Conservation (phyloP, 2,888 invertebrate species). For the Danaus chrysippus region DNA sequence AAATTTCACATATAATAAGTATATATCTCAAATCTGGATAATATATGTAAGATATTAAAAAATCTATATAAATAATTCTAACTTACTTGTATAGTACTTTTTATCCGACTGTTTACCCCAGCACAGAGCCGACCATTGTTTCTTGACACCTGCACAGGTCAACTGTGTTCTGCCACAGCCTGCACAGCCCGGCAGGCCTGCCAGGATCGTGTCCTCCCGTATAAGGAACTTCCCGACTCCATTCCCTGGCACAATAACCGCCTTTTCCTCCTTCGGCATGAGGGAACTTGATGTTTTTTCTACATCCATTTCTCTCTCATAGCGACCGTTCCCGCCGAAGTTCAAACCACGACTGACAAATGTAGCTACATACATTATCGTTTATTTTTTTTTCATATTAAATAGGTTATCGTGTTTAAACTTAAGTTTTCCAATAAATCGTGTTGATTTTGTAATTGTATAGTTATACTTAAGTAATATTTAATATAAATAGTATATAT, state of each 20-base stretch:
- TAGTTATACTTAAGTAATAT: too few relatives aligned
- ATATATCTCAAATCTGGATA: too few relatives aligned
- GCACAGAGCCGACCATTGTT: conserved; percentile 65
- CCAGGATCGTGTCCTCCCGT: conserved; percentile 64
- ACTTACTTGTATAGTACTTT: conserved; percentile 48
- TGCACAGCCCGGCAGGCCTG: conserved; percentile 58
- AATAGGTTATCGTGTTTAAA: too few relatives aligned
- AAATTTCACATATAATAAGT: too few relatives aligned
- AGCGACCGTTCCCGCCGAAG: conserved; percentile 16
- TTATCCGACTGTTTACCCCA: conserved; percentile 65
- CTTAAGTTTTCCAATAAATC: too few relatives aligned
- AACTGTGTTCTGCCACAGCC: conserved; percentile 62
- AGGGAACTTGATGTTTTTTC: conserved; percentile 35
- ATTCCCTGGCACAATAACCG: conserved; percentile 43
- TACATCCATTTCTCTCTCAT: conserved; percentile 15
- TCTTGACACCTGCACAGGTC: conserved; percentile 58
- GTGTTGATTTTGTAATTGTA: too few relatives aligned
- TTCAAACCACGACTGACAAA: conserved; percentile 17
- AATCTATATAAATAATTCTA: too few relatives aligned
- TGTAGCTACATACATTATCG: conserved; percentile 30
- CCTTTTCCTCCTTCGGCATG: conserved; percentile 41
- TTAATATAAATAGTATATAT: too few relatives aligned
- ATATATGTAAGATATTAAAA: too few relatives aligned
- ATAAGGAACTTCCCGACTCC: conserved; percentile 56
- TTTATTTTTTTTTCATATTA: too few relatives aligned